Evolutionary conservation across 2,797 vertebrate species (phyloP).

Genomic region (Valencia hispanica): DNA sequence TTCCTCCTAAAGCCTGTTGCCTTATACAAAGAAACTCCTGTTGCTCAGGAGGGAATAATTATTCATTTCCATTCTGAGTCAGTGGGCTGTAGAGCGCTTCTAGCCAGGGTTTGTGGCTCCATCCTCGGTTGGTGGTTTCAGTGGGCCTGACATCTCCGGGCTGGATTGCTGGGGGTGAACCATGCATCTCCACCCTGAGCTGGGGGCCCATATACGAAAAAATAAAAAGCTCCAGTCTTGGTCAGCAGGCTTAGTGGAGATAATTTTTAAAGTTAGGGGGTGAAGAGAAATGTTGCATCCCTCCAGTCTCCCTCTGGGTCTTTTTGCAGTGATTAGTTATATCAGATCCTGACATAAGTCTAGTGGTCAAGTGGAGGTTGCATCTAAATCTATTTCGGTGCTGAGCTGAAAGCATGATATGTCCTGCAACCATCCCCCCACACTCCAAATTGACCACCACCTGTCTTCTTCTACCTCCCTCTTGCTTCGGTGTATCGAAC

Average conservation of each 20-base stretch:
- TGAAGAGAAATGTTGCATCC: constrained; percentile 57
- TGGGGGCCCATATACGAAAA: background rate
- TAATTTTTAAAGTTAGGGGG: constrained; percentile 4
- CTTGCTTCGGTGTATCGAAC: constrained; percentile 44
- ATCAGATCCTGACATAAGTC: constrained; percentile 75
- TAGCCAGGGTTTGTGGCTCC: background rate
- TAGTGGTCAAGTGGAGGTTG: constrained; percentile 57
- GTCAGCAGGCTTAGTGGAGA: background rate
- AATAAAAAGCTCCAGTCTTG: background rate
- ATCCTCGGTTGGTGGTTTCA: background rate
- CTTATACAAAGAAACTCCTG: background rate
- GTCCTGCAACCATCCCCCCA: background rate
- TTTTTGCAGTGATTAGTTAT: constrained; percentile 75
- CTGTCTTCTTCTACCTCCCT: background rate
- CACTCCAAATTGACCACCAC: background rate
- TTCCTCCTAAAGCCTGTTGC: background rate
- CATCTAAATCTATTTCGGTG: constrained; percentile 70
- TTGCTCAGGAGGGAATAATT: background rate
- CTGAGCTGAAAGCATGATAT: constrained; percentile 62
- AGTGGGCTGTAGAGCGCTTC: background rate
- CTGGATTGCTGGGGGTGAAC: background rate
- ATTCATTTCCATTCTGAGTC: background rate
- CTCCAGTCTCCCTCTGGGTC: constrained; percentile 51
- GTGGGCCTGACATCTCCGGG: background rate
- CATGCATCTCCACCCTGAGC: background rate